Conservation (phyloP, 2,113 vertebrate species). For the Trinectes maculatus region DNA sequence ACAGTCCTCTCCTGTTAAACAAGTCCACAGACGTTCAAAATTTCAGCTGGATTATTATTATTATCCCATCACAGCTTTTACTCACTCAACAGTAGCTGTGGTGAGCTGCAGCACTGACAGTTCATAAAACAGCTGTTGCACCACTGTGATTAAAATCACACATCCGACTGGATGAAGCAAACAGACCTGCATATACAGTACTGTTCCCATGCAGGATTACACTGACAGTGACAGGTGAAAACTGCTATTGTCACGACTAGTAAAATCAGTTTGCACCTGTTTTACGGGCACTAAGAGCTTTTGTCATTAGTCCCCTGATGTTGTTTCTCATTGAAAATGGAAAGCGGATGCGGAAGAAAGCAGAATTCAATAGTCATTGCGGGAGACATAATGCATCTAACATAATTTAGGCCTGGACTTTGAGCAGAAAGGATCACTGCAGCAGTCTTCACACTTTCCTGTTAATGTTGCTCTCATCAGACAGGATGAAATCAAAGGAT, state of each 20-base stretch:
- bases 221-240: constrained; percentile 21
- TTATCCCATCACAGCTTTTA: constrained; percentile 17
- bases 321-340: constrained; percentile 20
- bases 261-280: constrained; percentile 34
- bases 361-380: constrained; percentile 1
- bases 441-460: constrained; percentile 16
- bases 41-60: constrained; percentile 6
- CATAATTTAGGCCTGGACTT: constrained; percentile 8
- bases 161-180: constrained; percentile 21
- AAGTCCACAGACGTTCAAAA: background rate
- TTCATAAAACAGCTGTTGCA: constrained; percentile 40
- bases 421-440: background rate
- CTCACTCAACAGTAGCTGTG: background rate
- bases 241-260: background rate
- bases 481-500: constrained; percentile 16
- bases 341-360: constrained; percentile 15
- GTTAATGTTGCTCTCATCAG: constrained; percentile 10
- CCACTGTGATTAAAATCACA: constrained; percentile 25
- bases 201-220: background rate
- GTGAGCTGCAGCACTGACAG: constrained; percentile 28
- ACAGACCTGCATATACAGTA: constrained; percentile 4
- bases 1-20: constrained; percentile 1
- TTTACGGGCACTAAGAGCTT: background rate
- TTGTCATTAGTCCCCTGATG: constrained; percentile 5
- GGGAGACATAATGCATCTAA: background rate